Evolutionary conservation across 2,888 invertebrate species (phyloP).

Genomic region (Thymelicus sylvestris): DNA sequence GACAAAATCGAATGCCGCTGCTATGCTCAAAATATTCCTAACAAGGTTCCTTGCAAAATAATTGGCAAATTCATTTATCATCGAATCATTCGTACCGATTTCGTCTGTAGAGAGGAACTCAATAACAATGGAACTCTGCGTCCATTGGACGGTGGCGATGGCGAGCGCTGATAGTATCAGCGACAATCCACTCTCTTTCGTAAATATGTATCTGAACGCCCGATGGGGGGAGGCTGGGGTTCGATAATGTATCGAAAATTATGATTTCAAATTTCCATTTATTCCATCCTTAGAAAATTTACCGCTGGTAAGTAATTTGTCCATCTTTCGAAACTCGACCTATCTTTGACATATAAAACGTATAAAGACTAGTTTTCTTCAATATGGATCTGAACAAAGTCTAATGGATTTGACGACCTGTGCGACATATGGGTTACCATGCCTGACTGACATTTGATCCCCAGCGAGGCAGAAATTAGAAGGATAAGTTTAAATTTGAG

Average conservation of each 20-base stretch:
- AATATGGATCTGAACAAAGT: too few relatives aligned
- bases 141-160: slow-evolving; percentile 63
- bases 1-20: slow-evolving; percentile 2
- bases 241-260: not conserved
- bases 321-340: too few relatives aligned
- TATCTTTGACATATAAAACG: too few relatives aligned
- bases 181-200: slow-evolving; percentile 68
- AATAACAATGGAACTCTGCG: slow-evolving; percentile 50
- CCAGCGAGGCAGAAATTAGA: too few relatives aligned
- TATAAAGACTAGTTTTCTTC: too few relatives aligned
- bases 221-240: not conserved
- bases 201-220: slow-evolving; percentile 51
- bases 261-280: too few relatives aligned
- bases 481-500: too few relatives aligned
- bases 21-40: slow-evolving; percentile 3
- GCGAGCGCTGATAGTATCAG: slow-evolving; percentile 55
- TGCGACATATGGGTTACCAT: too few relatives aligned
- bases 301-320: too few relatives aligned
- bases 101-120: slow-evolving; percentile 23
- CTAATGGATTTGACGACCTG: too few relatives aligned
- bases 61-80: slow-evolving; percentile 27
- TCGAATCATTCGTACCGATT: slow-evolving; percentile 20
- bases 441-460: too few relatives aligned
- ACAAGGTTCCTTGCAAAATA: slow-evolving; percentile 23
- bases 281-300: too few relatives aligned